Evolutionary conservation across 2,797 vertebrate species (phyloP).

Genomic region (Dallia pectoralis): DNA sequence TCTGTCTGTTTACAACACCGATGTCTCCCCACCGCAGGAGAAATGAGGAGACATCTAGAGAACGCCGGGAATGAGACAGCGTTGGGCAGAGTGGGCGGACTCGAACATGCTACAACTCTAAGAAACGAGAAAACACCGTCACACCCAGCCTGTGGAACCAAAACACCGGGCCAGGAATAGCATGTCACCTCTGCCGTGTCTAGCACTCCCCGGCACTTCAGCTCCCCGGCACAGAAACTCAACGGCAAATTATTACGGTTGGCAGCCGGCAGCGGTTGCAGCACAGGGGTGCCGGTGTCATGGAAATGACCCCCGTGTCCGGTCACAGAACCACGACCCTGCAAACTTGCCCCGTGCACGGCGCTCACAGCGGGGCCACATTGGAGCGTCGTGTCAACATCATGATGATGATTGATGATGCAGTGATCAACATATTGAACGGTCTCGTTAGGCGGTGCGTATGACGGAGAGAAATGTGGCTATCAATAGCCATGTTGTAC

Average conservation of each 20-base stretch:
- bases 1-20: constrained; percentile 32
- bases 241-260: constrained; percentile 2
- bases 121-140: not conserved
- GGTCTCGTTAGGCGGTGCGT: constrained; percentile 2
- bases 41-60: not conserved
- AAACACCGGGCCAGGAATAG: constrained; percentile 8
- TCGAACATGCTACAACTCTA: not conserved
- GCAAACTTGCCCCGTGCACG: constrained; percentile 6
- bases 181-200: not conserved
- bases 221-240: constrained; percentile 7
- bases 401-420: constrained; percentile 10
- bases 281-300: constrained; percentile 1
- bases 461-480: constrained; percentile 2
- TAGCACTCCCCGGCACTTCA: not conserved
- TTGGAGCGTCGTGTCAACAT: not conserved
- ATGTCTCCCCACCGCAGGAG: not conserved
- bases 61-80: not conserved
- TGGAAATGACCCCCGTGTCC: not conserved
- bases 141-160: not conserved
- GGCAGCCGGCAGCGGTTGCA: not conserved
- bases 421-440: not conserved
- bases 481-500: not conserved
- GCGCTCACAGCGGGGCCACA: constrained; percentile 28
- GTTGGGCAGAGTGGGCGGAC: not conserved
- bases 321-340: not conserved